A percentile compares a stretch with the other conserved stretches of the same genome.
Evolutionary conservation across 2,113 vertebrate species (phyloP).

Genomic region (Loxodonta africana): DNA sequence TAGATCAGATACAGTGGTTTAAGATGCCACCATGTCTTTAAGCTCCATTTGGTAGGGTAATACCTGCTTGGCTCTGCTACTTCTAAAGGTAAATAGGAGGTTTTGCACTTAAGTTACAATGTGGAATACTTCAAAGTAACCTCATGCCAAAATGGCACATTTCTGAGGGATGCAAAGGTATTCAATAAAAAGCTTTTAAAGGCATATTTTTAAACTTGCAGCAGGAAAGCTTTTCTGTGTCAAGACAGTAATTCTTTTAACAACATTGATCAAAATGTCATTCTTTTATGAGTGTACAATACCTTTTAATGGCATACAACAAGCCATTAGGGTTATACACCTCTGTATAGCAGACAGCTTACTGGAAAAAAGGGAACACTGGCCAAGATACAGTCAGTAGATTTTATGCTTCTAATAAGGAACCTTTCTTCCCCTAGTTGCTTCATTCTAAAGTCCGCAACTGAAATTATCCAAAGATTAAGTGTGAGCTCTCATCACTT

Average conservation of each 20-base stretch:
- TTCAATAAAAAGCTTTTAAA: slow-evolving; percentile 97
- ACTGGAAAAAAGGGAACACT: slow-evolving; percentile 90
- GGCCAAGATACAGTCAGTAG: slow-evolving; percentile 87
- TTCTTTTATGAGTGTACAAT: slow-evolving; percentile 97
- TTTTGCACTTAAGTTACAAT: slow-evolving; percentile 87
- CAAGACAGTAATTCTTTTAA: slow-evolving; percentile 98
- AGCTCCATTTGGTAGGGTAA: slow-evolving; percentile 83
- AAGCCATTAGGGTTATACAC: slow-evolving; percentile 94
- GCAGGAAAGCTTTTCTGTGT: slow-evolving; percentile 98
- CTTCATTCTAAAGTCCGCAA: slow-evolving; percentile 79
- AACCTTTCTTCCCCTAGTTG: slow-evolving; percentile 63
- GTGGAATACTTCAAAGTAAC: slow-evolving; percentile 87
- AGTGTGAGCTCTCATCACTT: slow-evolving; percentile 62
- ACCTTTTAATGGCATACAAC: slow-evolving; percentile 96
- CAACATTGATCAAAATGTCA: slow-evolving; percentile 98
- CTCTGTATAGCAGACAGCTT: slow-evolving; percentile 89
- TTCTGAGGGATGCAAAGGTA: slow-evolving; percentile 95
- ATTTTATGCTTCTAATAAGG: slow-evolving; percentile 83
- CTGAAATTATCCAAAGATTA: slow-evolving; percentile 81
- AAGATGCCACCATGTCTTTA: slow-evolving; percentile 79
- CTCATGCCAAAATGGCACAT: slow-evolving; percentile 92
- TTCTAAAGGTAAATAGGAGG: slow-evolving; percentile 87
- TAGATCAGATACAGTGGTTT: slow-evolving; percentile 77
- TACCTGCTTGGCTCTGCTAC: slow-evolving; percentile 77
- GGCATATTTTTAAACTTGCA: slow-evolving; percentile 95